A percentile compares a stretch with the other conserved stretches of the same genome.
Conservation (phyloP, 1,140 invertebrate genomes). For the Heliconius melpomene region DNA sequence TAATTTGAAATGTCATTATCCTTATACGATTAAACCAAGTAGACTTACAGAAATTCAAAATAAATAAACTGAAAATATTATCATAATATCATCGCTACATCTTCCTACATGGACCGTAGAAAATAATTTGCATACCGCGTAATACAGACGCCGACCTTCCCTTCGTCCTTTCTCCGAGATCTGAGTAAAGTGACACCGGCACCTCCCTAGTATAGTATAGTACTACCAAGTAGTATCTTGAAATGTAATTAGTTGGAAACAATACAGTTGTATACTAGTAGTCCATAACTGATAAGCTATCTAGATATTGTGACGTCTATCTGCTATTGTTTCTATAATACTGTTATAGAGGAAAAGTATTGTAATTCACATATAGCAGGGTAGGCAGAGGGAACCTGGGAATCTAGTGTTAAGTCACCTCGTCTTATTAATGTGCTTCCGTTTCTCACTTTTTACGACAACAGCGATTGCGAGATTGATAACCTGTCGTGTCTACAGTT, state of each 20-base stretch:
- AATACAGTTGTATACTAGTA: background rate
- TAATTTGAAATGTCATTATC: too few relatives aligned
- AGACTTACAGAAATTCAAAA: background rate
- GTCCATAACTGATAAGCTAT: background rate
- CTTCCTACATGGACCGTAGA: slow-evolving; percentile 43
- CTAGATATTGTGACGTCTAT: background rate
- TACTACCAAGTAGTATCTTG: slow-evolving; percentile 1
- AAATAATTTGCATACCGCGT: slow-evolving; percentile 57
- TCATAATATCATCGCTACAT: background rate
- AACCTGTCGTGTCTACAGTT: too few relatives aligned
- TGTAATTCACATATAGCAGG: too few relatives aligned
- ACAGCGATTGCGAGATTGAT: too few relatives aligned
- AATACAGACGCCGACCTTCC: slow-evolving; percentile 39
- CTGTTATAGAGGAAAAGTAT: too few relatives aligned
- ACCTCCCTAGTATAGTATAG: slow-evolving; percentile 4
- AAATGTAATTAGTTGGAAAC: slow-evolving; percentile 3
- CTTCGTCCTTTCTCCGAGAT: slow-evolving; percentile 48
- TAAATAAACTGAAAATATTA: background rate
- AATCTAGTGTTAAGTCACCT: too few relatives aligned
- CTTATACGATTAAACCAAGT: too few relatives aligned
- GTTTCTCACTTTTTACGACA: too few relatives aligned
- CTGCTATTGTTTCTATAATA: background rate
- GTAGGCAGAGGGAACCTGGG: too few relatives aligned
- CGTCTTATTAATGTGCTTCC: too few relatives aligned
- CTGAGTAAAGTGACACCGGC: slow-evolving; percentile 52